Evolutionary conservation across 2,797 vertebrate genomes (phyloP).

Genomic region (Fistularia tabacaria): DNA sequence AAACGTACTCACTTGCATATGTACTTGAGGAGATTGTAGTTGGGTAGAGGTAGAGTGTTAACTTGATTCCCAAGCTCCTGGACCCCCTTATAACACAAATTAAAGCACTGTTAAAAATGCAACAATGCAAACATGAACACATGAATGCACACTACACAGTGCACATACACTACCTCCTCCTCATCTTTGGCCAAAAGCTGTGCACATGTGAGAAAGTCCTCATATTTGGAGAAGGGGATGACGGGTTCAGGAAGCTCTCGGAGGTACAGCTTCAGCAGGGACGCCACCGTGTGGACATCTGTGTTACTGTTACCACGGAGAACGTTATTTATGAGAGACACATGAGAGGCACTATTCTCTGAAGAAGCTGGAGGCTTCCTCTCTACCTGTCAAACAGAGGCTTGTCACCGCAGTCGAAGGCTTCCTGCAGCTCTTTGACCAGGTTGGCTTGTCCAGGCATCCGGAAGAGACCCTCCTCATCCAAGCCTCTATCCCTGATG

Average conservation of each 20-base stretch:
- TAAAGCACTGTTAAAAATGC: not conserved
- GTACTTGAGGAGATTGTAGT: conserved; percentile 94
- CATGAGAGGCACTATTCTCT: not conserved
- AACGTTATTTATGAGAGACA: not conserved
- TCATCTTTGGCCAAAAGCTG: conserved; percentile 93
- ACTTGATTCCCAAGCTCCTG: conserved; percentile 89
- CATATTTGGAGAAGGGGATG: conserved; percentile 92
- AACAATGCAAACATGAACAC: not conserved
- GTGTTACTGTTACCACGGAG: conserved; percentile 79
- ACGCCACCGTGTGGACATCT: conserved; percentile 95
- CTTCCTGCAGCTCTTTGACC: conserved; percentile 92
- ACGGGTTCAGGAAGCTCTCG: conserved; percentile 94
- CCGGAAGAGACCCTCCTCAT: conserved; percentile 92
- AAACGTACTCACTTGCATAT: conserved; percentile 89
- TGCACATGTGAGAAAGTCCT: conserved; percentile 92
- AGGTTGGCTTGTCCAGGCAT: conserved; percentile 95
- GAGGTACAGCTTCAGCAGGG: conserved; percentile 92
- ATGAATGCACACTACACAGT: too few species aligned
- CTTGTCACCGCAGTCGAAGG: conserved; percentile 96
- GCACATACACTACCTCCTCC: conserved; percentile 77
- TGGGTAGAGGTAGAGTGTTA: conserved; percentile 86
- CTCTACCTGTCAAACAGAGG: conserved; percentile 90
- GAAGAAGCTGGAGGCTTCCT: not conserved
- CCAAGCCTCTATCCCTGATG: conserved; percentile 85
- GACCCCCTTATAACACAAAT: conserved; percentile 76